These are phyloP conservation scores for Dichetophora obliterata DNA, from an alignment of 2,888 invertebrate species.

Conservation along the genomic window DNA sequence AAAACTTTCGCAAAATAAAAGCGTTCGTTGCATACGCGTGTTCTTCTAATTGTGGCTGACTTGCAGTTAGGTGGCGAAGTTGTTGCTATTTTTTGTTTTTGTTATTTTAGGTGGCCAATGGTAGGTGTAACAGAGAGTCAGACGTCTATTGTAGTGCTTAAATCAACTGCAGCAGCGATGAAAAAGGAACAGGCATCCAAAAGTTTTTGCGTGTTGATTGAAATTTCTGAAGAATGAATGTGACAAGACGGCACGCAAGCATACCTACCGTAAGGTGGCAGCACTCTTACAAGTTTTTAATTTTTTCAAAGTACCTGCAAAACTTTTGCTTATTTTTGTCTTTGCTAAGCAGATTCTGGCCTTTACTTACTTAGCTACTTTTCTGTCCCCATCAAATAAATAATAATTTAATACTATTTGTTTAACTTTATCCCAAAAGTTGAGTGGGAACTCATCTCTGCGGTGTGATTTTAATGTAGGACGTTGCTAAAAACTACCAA, in stretches of 20 bases:
- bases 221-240: conserved; percentile 57
- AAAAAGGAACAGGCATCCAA: not conserved
- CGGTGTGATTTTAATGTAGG: not conserved
- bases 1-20: conserved; percentile 39
- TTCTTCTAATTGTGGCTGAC: conserved; percentile 43
- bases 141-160: not conserved
- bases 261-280: not conserved
- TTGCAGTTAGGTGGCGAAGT: conserved; percentile 24
- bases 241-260: conserved; percentile 46
- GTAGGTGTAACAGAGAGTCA: not conserved
- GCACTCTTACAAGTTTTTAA: not conserved
- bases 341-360: no score
- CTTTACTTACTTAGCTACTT: no score
- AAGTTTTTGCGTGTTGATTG: conserved; percentile 58
- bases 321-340: no score
- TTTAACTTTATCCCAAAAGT: not conserved
- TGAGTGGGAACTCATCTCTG: not conserved
- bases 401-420: not conserved
- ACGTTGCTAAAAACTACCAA: not conserved
- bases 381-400: not conserved
- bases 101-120: not conserved
- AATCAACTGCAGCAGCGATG: conserved; percentile 2
- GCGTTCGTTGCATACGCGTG: conserved; percentile 33
- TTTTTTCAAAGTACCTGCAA: no score
- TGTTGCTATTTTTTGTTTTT: conserved; percentile 5